Evolutionary conservation across 2,113 vertebrate genomes (phyloP).

Genomic region (Morone chrysops): DNA sequence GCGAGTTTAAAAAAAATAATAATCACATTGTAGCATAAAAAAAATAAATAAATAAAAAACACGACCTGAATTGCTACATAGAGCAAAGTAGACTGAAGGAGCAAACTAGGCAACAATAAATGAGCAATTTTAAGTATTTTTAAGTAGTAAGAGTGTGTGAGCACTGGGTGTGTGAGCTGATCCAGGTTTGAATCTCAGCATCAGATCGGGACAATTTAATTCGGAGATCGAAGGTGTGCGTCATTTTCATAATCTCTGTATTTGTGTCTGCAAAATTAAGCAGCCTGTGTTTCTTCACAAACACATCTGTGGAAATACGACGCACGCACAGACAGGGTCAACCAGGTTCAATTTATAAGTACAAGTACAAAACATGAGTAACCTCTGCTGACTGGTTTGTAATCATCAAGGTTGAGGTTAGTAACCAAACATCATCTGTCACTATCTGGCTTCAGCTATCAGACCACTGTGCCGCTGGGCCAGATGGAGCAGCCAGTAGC

Average conservation of each 20-base stretch:
- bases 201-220: background rate
- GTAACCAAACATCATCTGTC: constrained; percentile 1
- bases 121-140: background rate
- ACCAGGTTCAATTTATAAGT: background rate
- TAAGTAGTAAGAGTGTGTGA: background rate
- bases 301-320: too few relatives aligned
- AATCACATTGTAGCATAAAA: background rate
- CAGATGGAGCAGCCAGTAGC: constrained; percentile 7
- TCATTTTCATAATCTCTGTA: too few relatives aligned
- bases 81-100: background rate
- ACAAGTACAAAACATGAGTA: background rate
- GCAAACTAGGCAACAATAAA: background rate
- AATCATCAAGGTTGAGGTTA: constrained; percentile 8
- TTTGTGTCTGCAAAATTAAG: background rate
- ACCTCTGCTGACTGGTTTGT: constrained; percentile 6
- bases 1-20: background rate
- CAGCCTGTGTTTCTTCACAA: background rate
- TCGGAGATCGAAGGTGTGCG: background rate
- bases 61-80: background rate
- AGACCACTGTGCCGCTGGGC: constrained; percentile 6
- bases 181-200: constrained; percentile 6
- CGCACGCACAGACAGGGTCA: background rate
- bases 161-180: background rate
- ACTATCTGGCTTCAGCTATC: constrained; percentile 7
- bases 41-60: background rate